Percentiles rank a stretch among this genome's conserved stretches.
Evolutionary conservation across 2,113 vertebrate genomes (phyloP).

Genomic region (Ochotona princeps): DNA sequence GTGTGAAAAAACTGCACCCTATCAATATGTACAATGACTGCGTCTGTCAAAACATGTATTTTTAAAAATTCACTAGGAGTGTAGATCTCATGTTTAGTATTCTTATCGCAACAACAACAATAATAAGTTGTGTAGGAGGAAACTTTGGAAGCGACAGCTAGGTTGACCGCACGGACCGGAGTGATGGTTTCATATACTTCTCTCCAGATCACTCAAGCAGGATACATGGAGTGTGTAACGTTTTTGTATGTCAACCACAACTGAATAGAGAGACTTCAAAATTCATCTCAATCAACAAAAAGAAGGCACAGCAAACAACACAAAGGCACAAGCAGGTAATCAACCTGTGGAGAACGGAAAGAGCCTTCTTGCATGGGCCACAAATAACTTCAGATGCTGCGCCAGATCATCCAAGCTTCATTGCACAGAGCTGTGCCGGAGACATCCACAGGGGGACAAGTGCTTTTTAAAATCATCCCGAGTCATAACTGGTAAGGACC

Average conservation of each 20-base stretch:
- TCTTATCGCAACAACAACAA: background rate
- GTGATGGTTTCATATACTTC: background rate
- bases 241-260: background rate
- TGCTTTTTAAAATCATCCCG: background rate
- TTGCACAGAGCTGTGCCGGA: background rate
- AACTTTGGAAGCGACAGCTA: background rate
- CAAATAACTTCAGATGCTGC: background rate
- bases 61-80: background rate
- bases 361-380: accelerated
- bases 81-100: background rate
- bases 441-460: background rate
- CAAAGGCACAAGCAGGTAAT: background rate
- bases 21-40: no score
- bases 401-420: background rate
- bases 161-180: no score
- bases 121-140: background rate
- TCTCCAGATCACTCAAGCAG: background rate
- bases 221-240: background rate
- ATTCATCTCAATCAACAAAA: background rate
- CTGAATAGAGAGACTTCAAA: background rate
- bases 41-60: no score
- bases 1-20: no score
- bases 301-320: background rate
- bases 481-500: background rate
- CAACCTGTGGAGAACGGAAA: background rate